A percentile compares a stretch with the other conserved stretches of the same genome.
Evolutionary conservation across 2,113 vertebrate genomes (phyloP).

Genomic region (Campylomormyrus numenius): DNA sequence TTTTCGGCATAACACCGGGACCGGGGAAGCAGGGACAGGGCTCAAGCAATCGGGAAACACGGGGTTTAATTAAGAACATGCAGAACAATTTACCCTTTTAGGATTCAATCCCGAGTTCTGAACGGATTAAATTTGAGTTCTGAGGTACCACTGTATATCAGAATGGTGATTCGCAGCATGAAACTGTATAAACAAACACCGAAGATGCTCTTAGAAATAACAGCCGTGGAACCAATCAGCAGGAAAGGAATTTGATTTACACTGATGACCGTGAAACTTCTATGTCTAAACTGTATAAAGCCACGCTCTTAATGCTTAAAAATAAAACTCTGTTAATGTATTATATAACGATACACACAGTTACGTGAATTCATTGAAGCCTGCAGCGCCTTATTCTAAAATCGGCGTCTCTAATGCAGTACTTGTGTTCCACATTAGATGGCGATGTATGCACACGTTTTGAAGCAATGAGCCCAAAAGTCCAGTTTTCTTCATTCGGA

Average conservation of each 20-base stretch:
- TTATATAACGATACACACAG: background rate
- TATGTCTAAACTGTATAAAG: background rate
- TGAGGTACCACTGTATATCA: background rate
- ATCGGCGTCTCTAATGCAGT: background rate
- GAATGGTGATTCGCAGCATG: background rate
- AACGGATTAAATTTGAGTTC: no score
- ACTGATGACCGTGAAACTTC: background rate
- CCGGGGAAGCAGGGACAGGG: no score
- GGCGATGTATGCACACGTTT: background rate
- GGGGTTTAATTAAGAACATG: no score
- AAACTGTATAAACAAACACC: background rate
- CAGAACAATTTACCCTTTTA: no score
- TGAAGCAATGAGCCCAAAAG: background rate
- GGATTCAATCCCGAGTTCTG: no score
- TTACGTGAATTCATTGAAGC: background rate
- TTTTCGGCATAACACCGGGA: no score
- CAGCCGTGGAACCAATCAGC: background rate
- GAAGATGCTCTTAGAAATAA: background rate
- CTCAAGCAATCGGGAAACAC: no score
- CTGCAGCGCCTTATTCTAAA: background rate
- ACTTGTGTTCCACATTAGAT: background rate
- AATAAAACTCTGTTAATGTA: background rate
- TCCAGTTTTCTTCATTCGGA: background rate
- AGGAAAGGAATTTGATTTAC: background rate
- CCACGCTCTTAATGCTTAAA: background rate